Evolutionary conservation across 2,113 vertebrate species (phyloP).

Genomic region (Anarrhichthys ocellatus): DNA sequence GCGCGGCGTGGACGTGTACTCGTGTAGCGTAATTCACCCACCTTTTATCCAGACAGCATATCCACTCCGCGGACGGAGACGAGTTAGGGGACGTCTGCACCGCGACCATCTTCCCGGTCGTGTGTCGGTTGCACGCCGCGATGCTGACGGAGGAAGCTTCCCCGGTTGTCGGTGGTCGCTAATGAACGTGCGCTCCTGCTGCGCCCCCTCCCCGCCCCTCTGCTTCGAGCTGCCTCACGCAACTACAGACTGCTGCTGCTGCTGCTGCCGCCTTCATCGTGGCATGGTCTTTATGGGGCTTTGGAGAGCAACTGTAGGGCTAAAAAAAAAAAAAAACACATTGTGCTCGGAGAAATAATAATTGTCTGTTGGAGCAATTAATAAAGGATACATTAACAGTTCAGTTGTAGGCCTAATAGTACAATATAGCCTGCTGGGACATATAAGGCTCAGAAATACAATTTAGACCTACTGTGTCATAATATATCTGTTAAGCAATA

Average conservation of each 20-base stretch:
- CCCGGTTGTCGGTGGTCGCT: constrained; percentile 72
- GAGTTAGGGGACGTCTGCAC: constrained; percentile 88
- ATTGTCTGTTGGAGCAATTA: background rate
- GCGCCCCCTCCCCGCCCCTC: constrained; percentile 66
- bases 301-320: constrained; percentile 22
- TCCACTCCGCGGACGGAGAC: constrained; percentile 91
- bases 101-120: constrained; percentile 91
- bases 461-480: background rate
- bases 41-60: constrained; percentile 97
- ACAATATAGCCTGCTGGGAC: background rate
- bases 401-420: background rate
- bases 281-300: constrained; percentile 29
- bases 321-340: background rate
- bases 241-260: constrained; percentile 39
- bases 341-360: background rate
- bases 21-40: constrained; percentile 69
- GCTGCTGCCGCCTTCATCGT: constrained; percentile 36
- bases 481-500: background rate
- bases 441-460: background rate
- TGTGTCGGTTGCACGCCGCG: constrained; percentile 42
- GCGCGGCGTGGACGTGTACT: constrained; percentile 24
- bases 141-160: constrained; percentile 64
- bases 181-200: constrained; percentile 66
- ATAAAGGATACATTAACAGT: background rate
- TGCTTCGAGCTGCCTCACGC: constrained; percentile 45